These are phyloP conservation scores for Sipha maydis DNA, from an alignment of 2,888 invertebrate genomes.

Conservation along the genomic window DNA sequence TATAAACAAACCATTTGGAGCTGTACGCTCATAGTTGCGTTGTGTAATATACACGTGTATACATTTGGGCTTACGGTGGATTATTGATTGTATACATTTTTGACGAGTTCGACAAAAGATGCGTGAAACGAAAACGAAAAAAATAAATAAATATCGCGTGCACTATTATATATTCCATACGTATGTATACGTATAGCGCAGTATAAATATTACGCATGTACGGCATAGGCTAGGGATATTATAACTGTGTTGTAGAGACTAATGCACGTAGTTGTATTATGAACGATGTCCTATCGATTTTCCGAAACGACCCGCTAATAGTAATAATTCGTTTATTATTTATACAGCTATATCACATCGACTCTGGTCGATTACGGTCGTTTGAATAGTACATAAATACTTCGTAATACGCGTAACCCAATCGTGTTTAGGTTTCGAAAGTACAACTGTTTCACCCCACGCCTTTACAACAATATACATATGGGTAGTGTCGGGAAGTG, in stretches of 20 bases:
- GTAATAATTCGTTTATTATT: constrained; percentile 33
- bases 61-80: too few relatives aligned
- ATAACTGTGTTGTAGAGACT: not conserved
- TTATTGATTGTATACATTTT: not conserved
- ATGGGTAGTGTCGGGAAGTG: too few relatives aligned
- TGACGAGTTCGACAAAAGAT: not conserved
- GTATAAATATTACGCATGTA: not conserved
- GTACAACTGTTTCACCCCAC: too few relatives aligned
- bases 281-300: constrained; percentile 20
- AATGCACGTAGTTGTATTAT: constrained; percentile 3
- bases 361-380: not conserved
- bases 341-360: not conserved
- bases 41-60: too few relatives aligned
- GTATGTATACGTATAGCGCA: not conserved
- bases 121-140: not conserved
- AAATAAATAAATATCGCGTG: not conserved
- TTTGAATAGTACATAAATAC: not conserved
- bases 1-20: too few relatives aligned
- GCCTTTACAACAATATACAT: too few relatives aligned
- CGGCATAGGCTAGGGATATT: not conserved
- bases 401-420: not conserved
- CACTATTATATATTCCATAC: not conserved
- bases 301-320: not conserved
- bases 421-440: not conserved
- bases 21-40: too few relatives aligned